These are phyloP conservation scores for Chrysogorgia sp. DNA, from an alignment of 92 coral and sea anemone genomes.

Conservation along the genomic window DNA sequence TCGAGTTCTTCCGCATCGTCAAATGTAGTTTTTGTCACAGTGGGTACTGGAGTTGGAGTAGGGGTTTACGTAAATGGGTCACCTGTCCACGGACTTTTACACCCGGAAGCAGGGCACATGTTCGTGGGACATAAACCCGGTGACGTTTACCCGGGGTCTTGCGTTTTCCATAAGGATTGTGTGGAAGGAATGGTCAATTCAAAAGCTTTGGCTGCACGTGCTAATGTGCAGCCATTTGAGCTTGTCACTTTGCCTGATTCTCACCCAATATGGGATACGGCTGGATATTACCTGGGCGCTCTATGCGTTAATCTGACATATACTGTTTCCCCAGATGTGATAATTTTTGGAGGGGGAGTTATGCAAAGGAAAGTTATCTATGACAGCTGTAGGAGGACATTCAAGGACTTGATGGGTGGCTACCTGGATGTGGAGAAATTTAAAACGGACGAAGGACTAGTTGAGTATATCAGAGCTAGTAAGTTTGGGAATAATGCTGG, in stretches of 20 bases:
- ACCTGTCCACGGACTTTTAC: conserved; percentile 89
- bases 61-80: conserved; percentile 75
- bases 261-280: conserved; percentile 85
- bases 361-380: conserved; percentile 78
- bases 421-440: conserved; percentile 80
- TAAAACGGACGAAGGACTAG: conserved; percentile 75
- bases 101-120: conserved; percentile 95
- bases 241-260: conserved; percentile 69
- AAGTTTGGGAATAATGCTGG: conserved; percentile 83
- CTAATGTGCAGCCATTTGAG: conserved; percentile 60
- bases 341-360: conserved; percentile 87
- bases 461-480: conserved; percentile 69
- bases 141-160: conserved; percentile 78
- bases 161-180: conserved; percentile 76
- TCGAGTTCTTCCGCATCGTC: conserved; percentile 24
- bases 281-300: conserved; percentile 90
- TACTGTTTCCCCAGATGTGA: conserved; percentile 83
- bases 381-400: conserved; percentile 64
- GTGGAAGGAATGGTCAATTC: conserved; percentile 92
- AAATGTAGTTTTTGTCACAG: conserved; percentile 78
- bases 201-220: conserved; percentile 79
- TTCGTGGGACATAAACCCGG: conserved; percentile 76
- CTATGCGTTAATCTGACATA: conserved; percentile 84
- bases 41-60: conserved; percentile 93
- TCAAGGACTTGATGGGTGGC: conserved; percentile 69